Evolutionary conservation across 1,140 invertebrate genomes (phyloP), one percentile per base, ranked within the genome.

Genomic region (Lordiphosa mommai): DNA sequence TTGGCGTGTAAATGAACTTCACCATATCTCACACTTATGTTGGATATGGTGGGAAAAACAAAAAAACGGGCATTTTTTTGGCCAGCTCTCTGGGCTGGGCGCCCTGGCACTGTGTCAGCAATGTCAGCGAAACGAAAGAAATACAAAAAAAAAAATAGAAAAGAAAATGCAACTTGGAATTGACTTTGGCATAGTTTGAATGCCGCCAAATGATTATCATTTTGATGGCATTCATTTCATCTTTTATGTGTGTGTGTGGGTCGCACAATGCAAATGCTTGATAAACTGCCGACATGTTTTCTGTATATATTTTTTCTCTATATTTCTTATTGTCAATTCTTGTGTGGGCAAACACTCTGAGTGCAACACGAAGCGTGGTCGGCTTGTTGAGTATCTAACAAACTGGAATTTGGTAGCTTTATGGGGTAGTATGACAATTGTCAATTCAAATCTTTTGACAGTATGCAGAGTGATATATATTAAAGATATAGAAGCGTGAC

Each of bases 101-200:
- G 76, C 77, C 77, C 65, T 84, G 23, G 23, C 23, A 27, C 63
- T 76, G 77, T 84, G 77, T 84, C 77, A 82, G 66, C 67, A 70
- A 59, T 58, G 58, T 61, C 23, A 27, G 23, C 23, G 23, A 27
- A 27, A 27, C 23, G 23, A 5, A 72, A 72, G 73, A n/a, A n/a
- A n/a, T n/a, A n/a, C 74, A 73, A 73, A 73, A 80, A 65, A 64
- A 41, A 46, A 30, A 70, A 49, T 44, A 48, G 47, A 33, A 47
- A 38, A 37, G 14, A 56, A 73, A 55, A 67, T 51, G 55, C 47
- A 51, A 67, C 49, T 50, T 41, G 47, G 53, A 61, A 61, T 66
- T 80, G 76, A 82, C 76, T 80, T 80, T 80, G 76, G 76, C 76
- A 80, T 84, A 80, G 52, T 82, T 80, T 76, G 68, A 60, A 61